A percentile compares a stretch with the other conserved stretches of the same genome.
Conservation (phyloP, 2,113 vertebrate genomes). For the Pelecanoides urinatrix region DNA sequence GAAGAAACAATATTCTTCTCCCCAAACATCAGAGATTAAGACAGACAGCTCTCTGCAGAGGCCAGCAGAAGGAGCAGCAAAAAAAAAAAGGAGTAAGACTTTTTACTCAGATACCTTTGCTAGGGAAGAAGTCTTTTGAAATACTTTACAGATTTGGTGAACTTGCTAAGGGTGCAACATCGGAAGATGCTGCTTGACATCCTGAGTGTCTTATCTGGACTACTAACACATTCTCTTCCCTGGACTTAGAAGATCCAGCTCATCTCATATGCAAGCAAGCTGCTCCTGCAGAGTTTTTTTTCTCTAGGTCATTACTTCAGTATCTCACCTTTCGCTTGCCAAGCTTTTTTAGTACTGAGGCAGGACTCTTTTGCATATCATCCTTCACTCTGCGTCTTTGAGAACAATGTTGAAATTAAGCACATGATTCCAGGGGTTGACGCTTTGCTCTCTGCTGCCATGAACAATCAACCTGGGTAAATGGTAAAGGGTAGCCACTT, state of each 20-base stretch:
- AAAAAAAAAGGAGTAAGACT: neutral
- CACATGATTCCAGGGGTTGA: neutral
- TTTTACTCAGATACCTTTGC: neutral
- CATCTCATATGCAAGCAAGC: neutral
- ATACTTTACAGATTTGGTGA: neutral
- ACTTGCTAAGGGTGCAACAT: neutral
- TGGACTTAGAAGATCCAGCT: neutral
- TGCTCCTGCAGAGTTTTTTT: neutral
- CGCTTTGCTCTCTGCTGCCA: neutral
- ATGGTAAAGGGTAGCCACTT: neutral
- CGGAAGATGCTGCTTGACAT: neutral
- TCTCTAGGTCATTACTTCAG: neutral
- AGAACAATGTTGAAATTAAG: neutral
- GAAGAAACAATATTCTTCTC: neutral
- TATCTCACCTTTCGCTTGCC: constrained; percentile 3
- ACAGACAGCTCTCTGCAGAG: neutral
- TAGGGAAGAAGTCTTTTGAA: neutral
- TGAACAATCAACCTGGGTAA: neutral
- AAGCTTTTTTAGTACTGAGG: neutral
- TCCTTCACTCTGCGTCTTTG: neutral
- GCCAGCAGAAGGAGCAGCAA: neutral
- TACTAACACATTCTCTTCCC: neutral
- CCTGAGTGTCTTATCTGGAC: neutral
- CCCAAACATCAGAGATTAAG: neutral
- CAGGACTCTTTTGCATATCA: neutral